Percentiles rank a stretch among this genome's conserved stretches.
phyloP scores from a whole-genome alignment of 2,888 invertebrate species.

The Ethmia dodecea region DNA sequence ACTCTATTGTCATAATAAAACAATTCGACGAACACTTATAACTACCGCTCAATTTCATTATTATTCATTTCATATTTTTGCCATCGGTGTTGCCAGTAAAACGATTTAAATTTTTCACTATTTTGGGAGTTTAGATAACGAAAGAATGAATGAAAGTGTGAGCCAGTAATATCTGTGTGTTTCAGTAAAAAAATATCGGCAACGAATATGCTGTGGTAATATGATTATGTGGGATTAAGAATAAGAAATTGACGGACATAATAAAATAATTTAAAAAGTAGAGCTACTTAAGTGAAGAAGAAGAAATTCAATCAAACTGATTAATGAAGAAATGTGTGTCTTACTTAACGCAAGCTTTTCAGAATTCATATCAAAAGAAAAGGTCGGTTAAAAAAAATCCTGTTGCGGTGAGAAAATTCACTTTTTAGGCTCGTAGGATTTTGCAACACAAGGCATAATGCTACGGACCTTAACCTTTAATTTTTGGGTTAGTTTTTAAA shows the following conservation, averaged over 20 bases:
- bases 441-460: constrained; percentile 14
- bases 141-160: background rate
- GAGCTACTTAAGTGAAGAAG: constrained; percentile 9
- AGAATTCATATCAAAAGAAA: background rate
- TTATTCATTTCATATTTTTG: too few species aligned
- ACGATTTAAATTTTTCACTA: background rate
- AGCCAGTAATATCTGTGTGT: background rate
- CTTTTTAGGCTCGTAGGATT: constrained; percentile 9
- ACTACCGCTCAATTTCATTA: too few species aligned
- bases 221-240: constrained; percentile 10
- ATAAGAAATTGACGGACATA: constrained; percentile 9
- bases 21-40: too few species aligned
- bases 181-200: too few species aligned
- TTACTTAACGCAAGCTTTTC: constrained; percentile 11
- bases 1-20: too few species aligned
- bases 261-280: constrained; percentile 8
- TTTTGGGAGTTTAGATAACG: background rate
- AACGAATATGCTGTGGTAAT: too few species aligned
- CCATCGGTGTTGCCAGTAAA: constrained; percentile 3
- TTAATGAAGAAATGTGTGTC: constrained; percentile 11
- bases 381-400: constrained; percentile 5
- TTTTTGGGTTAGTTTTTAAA: constrained; percentile 15
- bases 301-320: constrained; percentile 3
- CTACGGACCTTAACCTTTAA: constrained; percentile 16
- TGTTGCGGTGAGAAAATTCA: constrained; percentile 1